These are phyloP conservation scores for Sphyrna mokarran DNA, from an alignment of 2,113 vertebrate species.

Conservation along the genomic window DNA sequence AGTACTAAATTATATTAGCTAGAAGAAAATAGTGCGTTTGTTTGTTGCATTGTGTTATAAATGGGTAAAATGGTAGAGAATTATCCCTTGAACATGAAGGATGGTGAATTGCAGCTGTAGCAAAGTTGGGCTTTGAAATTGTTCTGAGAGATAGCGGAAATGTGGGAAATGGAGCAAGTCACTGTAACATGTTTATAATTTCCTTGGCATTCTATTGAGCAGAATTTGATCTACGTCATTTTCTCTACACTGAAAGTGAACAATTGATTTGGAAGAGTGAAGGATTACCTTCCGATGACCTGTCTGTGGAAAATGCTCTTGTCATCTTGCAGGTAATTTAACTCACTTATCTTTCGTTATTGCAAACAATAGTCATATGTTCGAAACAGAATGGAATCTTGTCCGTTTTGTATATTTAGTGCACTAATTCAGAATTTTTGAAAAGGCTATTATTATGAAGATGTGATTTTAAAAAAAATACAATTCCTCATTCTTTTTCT, in stretches of 20 bases:
- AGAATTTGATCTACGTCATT: conserved; percentile 85
- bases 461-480: no score
- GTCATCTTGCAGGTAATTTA: conserved; percentile 87
- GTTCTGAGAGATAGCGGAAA: not conserved
- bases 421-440: not conserved
- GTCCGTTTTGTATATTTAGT: not conserved
- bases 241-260: conserved; percentile 91
- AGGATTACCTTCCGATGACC: conserved; percentile 91
- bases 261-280: conserved; percentile 97
- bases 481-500: no score
- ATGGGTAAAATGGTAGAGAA: not conserved
- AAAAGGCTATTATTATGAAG: not conserved
- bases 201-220: conserved; percentile 41
- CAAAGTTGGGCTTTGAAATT: not conserved
- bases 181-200: not conserved
- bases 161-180: not conserved
- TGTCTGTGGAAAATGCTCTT: conserved; percentile 93
- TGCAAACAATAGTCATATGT: not conserved
- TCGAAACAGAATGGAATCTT: not conserved
- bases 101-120: not conserved
- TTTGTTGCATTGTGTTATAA: not conserved
- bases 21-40: not conserved
- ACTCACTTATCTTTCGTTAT: not conserved
- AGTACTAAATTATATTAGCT: not conserved
- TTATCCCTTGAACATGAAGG: not conserved